A percentile compares a stretch with the other conserved stretches of the same genome.
Conservation (phyloP, 1,140 invertebrate genomes). For the Drosophila gunungcola region DNA sequence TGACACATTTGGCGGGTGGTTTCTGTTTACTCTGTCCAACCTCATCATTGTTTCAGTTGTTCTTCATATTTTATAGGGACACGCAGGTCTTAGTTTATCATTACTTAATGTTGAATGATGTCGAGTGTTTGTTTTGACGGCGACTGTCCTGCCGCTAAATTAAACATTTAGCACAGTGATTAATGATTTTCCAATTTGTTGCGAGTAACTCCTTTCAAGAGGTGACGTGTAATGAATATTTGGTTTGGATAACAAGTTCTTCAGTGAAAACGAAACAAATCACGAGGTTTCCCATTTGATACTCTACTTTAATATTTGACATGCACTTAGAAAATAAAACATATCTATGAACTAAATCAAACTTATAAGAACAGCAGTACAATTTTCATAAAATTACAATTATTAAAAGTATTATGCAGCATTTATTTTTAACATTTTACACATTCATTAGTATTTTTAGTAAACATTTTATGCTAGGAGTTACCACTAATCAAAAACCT, state of each 20-base stretch:
- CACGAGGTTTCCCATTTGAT: not conserved
- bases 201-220: constrained; percentile 12
- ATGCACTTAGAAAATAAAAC: too few species aligned
- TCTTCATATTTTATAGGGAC: constrained; percentile 47
- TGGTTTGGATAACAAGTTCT: not conserved
- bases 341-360: too few species aligned
- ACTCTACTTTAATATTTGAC: too few species aligned
- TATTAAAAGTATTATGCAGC: too few species aligned
- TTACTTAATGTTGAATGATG: constrained; percentile 81
- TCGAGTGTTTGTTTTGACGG: constrained; percentile 81
- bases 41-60: constrained; percentile 39
- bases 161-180: constrained; percentile 72
- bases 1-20: constrained; percentile 74
- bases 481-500: too few species aligned
- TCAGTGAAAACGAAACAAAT: not conserved
- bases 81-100: constrained; percentile 60
- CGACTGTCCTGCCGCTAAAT: constrained; percentile 55
- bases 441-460: too few species aligned
- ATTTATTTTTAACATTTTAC: too few species aligned
- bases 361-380: too few species aligned
- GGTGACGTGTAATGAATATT: constrained; percentile 5
- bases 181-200: constrained; percentile 69
- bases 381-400: too few species aligned
- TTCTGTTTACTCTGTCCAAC: constrained; percentile 54
- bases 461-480: too few species aligned